Percentiles rank a stretch among this genome's conserved stretches.
Evolutionary conservation across 2,113 vertebrate genomes (phyloP).

Genomic region (Marmota monax): DNA sequence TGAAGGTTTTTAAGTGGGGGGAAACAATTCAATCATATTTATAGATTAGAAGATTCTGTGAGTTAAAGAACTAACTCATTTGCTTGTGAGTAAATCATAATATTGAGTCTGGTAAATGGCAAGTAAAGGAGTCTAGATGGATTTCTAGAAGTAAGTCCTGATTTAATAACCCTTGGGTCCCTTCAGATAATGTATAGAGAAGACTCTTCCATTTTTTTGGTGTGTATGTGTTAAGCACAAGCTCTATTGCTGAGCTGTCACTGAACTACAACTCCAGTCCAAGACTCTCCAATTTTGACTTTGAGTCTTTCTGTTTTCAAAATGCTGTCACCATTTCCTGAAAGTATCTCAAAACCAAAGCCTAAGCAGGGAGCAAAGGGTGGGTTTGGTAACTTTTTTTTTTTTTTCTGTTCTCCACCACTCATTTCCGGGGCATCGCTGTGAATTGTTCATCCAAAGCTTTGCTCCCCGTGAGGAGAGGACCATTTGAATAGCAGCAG

Average conservation of each 20-base stretch:
- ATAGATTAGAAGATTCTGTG: not conserved
- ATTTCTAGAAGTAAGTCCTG: not conserved
- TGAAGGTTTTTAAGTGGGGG: not conserved
- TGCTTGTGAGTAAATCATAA: not conserved
- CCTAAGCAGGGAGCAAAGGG: not conserved
- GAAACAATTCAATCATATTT: not conserved
- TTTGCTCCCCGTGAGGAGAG: slow-evolving; percentile 59
- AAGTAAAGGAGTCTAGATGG: not conserved
- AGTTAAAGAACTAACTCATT: not conserved
- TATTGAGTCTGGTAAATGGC: not conserved
- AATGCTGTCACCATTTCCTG: slow-evolving; percentile 29
- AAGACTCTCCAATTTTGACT: slow-evolving; percentile 19
- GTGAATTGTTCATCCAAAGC: slow-evolving; percentile 62
- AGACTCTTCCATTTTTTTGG: not conserved
- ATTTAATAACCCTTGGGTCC: not conserved
- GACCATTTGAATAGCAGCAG: slow-evolving; percentile 76
- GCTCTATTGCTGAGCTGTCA: not conserved
- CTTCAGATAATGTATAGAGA: not conserved
- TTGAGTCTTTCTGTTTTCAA: slow-evolving; percentile 22
- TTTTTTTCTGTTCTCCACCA: not conserved
- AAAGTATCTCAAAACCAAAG: slow-evolving; percentile 56
- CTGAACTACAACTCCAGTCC: not conserved
- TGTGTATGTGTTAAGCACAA: not conserved
- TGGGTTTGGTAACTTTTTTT: not conserved
- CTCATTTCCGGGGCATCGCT: slow-evolving; percentile 73